phyloP scores from a whole-genome alignment of 2,888 invertebrate species.

The Eulithis prunata region DNA sequence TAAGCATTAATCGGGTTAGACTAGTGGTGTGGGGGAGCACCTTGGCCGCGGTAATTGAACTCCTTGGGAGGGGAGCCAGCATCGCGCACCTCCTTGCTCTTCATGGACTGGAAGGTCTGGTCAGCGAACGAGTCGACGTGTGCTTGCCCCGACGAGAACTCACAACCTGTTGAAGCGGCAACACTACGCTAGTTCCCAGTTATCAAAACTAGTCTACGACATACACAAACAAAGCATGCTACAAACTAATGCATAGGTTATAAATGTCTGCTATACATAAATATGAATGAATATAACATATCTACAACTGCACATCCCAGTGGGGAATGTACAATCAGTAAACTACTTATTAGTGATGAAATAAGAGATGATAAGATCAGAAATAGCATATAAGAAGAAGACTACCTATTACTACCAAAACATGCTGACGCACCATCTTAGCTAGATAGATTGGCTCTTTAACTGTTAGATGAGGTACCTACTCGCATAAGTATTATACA shows the following conservation, averaged over 20 bases:
- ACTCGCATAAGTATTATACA: too few relatives aligned
- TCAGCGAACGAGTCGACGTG: slow-evolving; percentile 90
- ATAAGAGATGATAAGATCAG: too few relatives aligned
- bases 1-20: slow-evolving; percentile 73
- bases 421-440: too few relatives aligned
- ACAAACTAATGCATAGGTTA: background rate
- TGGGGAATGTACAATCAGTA: too few relatives aligned
- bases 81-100: slow-evolving; percentile 91
- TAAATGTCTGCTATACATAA: too few relatives aligned
- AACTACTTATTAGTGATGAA: too few relatives aligned
- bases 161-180: slow-evolving; percentile 74
- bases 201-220: slow-evolving; percentile 18
- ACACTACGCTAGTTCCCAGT: slow-evolving; percentile 52
- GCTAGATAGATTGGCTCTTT: too few relatives aligned
- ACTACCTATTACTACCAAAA: too few relatives aligned
- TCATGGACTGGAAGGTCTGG: slow-evolving; percentile 91
- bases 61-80: slow-evolving; percentile 90
- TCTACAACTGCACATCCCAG: too few relatives aligned
- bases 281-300: too few relatives aligned
- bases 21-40: slow-evolving; percentile 63
- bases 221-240: slow-evolving; percentile 19
- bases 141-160: slow-evolving; percentile 76
- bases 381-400: too few relatives aligned
- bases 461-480: too few relatives aligned
- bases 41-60: slow-evolving; percentile 78